A percentile compares a stretch with the other conserved stretches of the same genome.
phyloP scores from a whole-genome alignment of 2,113 vertebrate genomes.

The Amazona guildingii region DNA sequence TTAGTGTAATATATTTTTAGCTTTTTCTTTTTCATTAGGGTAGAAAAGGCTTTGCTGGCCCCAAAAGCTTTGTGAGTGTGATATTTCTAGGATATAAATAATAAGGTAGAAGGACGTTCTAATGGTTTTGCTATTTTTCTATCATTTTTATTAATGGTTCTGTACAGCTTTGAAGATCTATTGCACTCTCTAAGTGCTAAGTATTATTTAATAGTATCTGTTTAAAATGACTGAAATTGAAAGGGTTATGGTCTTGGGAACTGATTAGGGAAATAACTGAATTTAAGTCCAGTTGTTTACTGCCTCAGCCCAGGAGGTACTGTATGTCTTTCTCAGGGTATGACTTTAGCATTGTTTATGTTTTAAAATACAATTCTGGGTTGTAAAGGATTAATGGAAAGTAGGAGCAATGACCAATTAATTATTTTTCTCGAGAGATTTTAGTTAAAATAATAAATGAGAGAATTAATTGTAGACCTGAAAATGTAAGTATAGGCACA shows the following conservation, averaged over 20 bases:
- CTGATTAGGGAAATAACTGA: conserved; percentile 35
- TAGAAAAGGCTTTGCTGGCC: neutral
- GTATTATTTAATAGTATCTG: conserved; percentile 66
- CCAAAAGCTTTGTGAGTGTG: neutral
- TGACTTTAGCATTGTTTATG: neutral
- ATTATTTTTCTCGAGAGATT: conserved; percentile 8
- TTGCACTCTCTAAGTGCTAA: conserved; percentile 60
- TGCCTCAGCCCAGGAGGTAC: neutral
- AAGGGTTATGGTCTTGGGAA: neutral
- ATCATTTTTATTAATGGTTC: conserved; percentile 55
- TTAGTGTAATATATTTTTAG: neutral
- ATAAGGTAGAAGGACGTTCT: conserved; percentile 46
- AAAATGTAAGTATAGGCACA: neutral
- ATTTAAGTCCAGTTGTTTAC: neutral
- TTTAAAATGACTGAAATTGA: conserved; percentile 46
- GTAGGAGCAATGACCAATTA: neutral
- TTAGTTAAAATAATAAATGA: neutral
- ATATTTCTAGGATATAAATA: conserved; percentile 46
- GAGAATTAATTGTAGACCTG: neutral
- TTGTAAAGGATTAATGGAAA: neutral
- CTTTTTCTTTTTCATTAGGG: neutral
- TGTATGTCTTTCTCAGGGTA: neutral
- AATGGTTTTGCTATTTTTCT: conserved; percentile 61
- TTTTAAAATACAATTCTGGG: neutral
- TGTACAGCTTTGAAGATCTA: conserved; percentile 56